Base-by-base conservation (phyloP, 1,140 invertebrate genomes). In the Drosophila lacertosa region DNA sequence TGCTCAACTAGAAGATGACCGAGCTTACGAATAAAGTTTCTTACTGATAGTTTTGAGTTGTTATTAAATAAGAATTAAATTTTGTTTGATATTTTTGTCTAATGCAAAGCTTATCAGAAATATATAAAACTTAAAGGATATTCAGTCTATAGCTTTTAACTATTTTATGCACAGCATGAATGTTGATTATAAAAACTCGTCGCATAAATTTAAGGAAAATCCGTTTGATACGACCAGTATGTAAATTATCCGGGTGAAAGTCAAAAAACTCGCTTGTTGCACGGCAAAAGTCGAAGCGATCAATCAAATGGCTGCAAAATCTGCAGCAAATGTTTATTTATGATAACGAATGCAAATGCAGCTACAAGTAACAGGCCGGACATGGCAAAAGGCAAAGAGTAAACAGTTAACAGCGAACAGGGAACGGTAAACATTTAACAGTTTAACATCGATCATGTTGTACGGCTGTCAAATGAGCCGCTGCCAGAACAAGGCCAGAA, bases 361-460 rank as follows among this genome's bases (percentile, higher is more conserved):
- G 29, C 20, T 15, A 42, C 16, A 20, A 10, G 48, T 18, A 18
- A 18, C 29, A 18, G 13, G 11, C 15, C 24, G 6, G 22, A 22
- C 13, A 48, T 44, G 53, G 37, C 11, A 15, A 11, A 22, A 22
- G 33, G n/a, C 7, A 13, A 51, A 45, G 15, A 44, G 35, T 15
- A 26, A 64, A 51, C 47, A 54, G 51, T 26, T 35, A 82, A 67
- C 65, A 74, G 74, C 58, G 63, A 83, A 65, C 65, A 74, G 74
- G 48, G 66, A 81, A 72, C 70, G 55, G 33, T 63, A 65, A 75
- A 59, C 67, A 75, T 26, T 66, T 66, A 83, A 68, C 74, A 63
- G 71, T 67, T 58, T 64, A 62, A 62, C 76, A 83, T 83, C 81
- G 76, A 83, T 80, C 80, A 84, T 74, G 81, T 80, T 86, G 79